Conservation (phyloP, 2,113 vertebrate genomes). For the Baryphthengus martii region DNA sequence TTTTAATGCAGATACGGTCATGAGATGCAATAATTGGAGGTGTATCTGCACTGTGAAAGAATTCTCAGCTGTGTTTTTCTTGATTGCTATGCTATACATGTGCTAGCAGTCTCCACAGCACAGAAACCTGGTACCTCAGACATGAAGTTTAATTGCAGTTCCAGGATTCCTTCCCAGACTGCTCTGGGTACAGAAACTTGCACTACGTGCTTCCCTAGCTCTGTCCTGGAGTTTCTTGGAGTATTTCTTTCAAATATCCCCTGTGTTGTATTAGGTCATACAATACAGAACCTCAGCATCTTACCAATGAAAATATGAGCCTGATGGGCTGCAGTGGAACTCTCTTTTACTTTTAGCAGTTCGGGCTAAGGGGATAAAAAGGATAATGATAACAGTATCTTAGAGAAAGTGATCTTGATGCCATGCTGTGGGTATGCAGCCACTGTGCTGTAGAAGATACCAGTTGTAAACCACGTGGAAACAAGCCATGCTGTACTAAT, state of each 20-base stretch:
- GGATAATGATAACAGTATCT: fast-evolving
- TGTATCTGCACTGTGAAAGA: neutral
- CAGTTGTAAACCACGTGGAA: neutral
- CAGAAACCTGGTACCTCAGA: neutral
- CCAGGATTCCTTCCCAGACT: neutral
- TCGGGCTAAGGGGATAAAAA: neutral
- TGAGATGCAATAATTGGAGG: neutral
- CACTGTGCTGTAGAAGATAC: neutral
- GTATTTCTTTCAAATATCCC: neutral
- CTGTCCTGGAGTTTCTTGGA: neutral
- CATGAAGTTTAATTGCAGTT: neutral
- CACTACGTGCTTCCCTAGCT: neutral
- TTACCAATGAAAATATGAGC: neutral
- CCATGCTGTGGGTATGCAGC: neutral
- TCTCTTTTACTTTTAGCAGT: neutral
- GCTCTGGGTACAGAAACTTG: neutral
- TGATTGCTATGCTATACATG: neutral
- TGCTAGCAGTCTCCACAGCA: neutral
- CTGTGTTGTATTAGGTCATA: neutral
- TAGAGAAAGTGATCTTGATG: neutral
- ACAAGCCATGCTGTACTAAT: neutral
- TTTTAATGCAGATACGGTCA: neutral
- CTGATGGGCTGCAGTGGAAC: neutral
- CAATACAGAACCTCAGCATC: neutral
- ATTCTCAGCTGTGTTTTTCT: neutral